These are phyloP conservation scores for Sinohyriopsis cumingii DNA, from an alignment of 2,888 invertebrate genomes.

Conservation along the genomic window DNA sequence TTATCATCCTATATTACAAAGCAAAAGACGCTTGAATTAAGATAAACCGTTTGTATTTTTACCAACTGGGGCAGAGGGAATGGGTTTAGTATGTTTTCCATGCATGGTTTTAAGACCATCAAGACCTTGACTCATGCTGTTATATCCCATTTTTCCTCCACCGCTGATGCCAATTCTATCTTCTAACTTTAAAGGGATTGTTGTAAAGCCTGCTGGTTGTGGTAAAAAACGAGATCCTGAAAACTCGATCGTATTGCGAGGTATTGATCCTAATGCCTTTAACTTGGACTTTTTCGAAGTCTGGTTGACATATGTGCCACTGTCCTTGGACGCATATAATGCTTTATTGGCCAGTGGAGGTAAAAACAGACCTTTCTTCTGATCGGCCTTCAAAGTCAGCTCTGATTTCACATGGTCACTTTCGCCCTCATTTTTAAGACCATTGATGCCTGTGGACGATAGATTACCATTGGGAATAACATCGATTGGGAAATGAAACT, in stretches of 20 bases:
- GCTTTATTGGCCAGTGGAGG: not conserved
- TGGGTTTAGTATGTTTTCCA: constrained; percentile 1
- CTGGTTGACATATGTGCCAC: not conserved
- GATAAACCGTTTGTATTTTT: no score
- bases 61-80: no score
- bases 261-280: constrained; percentile 4
- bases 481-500: constrained; percentile 9
- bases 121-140: constrained; percentile 37
- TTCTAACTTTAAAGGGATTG: constrained; percentile 40
- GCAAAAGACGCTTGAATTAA: no score
- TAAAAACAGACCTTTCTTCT: not conserved
- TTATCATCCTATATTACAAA: no score
- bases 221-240: constrained; percentile 11
- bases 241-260: constrained; percentile 1
- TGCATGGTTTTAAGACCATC: constrained; percentile 44
- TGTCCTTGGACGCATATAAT: constrained; percentile 11
- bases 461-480: constrained; percentile 8
- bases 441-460: constrained; percentile 11
- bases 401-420: constrained; percentile 8
- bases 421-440: not conserved
- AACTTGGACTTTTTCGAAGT: constrained; percentile 11
- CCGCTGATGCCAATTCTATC: constrained; percentile 17
- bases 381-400: constrained; percentile 1
- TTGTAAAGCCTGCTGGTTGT: constrained; percentile 38
- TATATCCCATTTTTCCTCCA: constrained; percentile 17